Evolutionary conservation across 2,113 vertebrate species (phyloP).

Genomic region (Alethe castanea): DNA sequence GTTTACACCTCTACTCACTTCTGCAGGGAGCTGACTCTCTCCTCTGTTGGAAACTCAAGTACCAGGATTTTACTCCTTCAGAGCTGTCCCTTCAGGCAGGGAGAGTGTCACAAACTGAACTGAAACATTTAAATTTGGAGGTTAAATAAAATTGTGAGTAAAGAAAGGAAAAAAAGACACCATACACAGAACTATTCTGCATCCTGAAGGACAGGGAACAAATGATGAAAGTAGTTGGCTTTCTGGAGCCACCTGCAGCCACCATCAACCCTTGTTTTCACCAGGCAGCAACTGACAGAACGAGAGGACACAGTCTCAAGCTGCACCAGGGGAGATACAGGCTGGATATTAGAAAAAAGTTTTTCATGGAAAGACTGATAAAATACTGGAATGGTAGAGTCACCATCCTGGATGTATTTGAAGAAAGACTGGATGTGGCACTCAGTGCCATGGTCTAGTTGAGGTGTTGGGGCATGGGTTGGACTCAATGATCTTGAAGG

Average conservation of each 20-base stretch:
- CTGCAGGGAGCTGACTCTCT: neutral
- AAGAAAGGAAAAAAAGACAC: neutral
- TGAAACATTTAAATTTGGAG: fast-evolving
- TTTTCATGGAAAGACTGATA: too few species aligned
- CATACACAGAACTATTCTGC: neutral
- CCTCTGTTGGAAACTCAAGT: neutral
- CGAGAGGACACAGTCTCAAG: too few species aligned
- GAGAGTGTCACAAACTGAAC: neutral
- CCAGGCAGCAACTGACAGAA: too few species aligned
- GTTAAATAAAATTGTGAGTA: neutral
- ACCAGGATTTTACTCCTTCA: neutral
- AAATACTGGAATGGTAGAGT: too few species aligned
- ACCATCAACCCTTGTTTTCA: neutral
- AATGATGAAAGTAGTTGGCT: neutral
- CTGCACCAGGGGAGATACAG: too few species aligned
- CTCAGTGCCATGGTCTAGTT: too few species aligned
- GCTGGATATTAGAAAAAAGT: too few species aligned
- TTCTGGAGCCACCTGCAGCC: neutral
- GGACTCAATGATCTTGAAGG: too few species aligned
- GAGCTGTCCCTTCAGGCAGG: neutral
- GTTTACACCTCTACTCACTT: neutral
- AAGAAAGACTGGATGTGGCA: too few species aligned
- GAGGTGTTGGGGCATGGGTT: too few species aligned
- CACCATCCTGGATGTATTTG: too few species aligned
- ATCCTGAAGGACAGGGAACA: neutral